Evolutionary conservation across 2,888 invertebrate species (phyloP).

Genomic region (Axea sp.): DNA sequence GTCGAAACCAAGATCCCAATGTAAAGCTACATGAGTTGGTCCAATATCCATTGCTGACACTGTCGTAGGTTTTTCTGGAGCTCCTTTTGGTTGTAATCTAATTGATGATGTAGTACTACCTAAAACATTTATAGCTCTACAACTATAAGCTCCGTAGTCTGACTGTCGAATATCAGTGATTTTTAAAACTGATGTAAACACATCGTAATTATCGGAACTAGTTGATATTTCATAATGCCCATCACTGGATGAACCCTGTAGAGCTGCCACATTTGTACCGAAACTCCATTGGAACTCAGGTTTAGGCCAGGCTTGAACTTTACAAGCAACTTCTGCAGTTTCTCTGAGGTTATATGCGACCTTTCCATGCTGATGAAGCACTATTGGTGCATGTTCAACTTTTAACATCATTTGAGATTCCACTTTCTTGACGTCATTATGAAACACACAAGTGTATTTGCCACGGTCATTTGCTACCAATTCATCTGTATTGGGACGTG

Average conservation of each 20-base stretch:
- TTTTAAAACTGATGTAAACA: slow-evolving; percentile 89
- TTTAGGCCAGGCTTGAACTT: slow-evolving; percentile 94
- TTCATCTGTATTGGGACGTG: slow-evolving; percentile 87
- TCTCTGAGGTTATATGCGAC: slow-evolving; percentile 93
- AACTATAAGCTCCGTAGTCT: slow-evolving; percentile 95
- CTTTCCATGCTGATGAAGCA: slow-evolving; percentile 90
- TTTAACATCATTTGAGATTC: slow-evolving; percentile 94
- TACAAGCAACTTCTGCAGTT: slow-evolving; percentile 91
- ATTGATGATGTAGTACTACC: slow-evolving; percentile 89
- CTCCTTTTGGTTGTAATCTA: slow-evolving; percentile 90
- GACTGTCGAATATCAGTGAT: slow-evolving; percentile 88
- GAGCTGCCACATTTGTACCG: slow-evolving; percentile 86
- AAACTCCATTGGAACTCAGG: slow-evolving; percentile 96
- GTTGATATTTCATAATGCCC: slow-evolving; percentile 93
- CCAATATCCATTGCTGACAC: slow-evolving; percentile 87
- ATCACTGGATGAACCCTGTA: slow-evolving; percentile 88
- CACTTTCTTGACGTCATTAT: slow-evolving; percentile 92
- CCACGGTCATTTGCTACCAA: slow-evolving; percentile 92
- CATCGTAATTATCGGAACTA: slow-evolving; percentile 90
- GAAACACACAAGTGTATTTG: slow-evolving; percentile 91
- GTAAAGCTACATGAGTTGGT: slow-evolving; percentile 88
- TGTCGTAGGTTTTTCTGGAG: slow-evolving; percentile 90
- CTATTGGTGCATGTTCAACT: slow-evolving; percentile 94
- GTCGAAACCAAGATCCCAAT: slow-evolving; percentile 95
- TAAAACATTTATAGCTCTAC: slow-evolving; percentile 90